phyloP scores from a whole-genome alignment of 2,797 vertebrate species.

The Girardinus metallicus region DNA sequence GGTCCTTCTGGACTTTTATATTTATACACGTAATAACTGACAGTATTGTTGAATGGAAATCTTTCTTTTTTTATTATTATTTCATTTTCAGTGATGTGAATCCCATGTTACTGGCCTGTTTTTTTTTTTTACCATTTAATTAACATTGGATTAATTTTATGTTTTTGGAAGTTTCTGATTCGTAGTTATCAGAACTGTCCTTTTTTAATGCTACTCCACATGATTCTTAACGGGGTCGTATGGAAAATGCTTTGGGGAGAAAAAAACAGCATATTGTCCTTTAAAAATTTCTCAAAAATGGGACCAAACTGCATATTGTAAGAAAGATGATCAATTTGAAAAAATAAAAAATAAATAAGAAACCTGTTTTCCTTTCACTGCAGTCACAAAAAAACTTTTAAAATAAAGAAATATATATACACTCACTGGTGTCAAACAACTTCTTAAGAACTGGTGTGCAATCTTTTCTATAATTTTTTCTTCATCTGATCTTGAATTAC shows the following conservation, averaged over 20 bases:
- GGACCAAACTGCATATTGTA: neutral
- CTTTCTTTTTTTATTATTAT: neutral
- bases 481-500: neutral
- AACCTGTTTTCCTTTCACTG: neutral
- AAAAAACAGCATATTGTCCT: neutral
- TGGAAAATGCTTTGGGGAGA: neutral
- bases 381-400: too few species aligned
- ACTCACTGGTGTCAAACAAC: neutral
- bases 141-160: neutral
- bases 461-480: neutral
- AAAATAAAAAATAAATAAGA: too few species aligned
- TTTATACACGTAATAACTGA: neutral
- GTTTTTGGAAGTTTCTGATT: neutral
- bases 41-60: neutral
- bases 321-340: neutral
- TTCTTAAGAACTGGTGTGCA: neutral
- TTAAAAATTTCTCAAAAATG: neutral
- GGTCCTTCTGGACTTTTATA: neutral
- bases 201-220: neutral
- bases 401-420: neutral
- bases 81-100: neutral
- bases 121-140: neutral
- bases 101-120: neutral
- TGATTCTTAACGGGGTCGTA: neutral
- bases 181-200: neutral